A percentile compares a stretch with the other conserved stretches of the same genome.
Evolutionary conservation across 1,140 invertebrate species (phyloP).

Genomic region (Lordiphosa stackelbergi): DNA sequence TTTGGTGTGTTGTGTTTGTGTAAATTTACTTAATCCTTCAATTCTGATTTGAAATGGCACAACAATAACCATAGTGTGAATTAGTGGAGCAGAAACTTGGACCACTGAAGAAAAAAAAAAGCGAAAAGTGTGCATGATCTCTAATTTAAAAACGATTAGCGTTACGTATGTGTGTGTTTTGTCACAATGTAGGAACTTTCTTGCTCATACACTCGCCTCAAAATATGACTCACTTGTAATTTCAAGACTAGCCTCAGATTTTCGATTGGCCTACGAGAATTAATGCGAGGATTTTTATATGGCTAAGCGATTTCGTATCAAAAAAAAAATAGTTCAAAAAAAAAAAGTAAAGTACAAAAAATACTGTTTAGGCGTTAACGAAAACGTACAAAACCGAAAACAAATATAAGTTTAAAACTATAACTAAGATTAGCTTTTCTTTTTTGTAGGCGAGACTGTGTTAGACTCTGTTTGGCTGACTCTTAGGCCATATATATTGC

Average conservation of each 20-base stretch:
- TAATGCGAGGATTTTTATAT: conserved; percentile 1
- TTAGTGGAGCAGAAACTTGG: background rate
- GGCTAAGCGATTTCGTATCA: background rate
- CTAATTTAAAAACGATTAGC: conserved; percentile 11
- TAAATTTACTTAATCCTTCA: conserved; percentile 39
- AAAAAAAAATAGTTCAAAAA: conserved; percentile 28
- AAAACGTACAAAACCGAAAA: conserved; percentile 14
- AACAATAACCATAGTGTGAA: background rate
- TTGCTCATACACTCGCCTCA: conserved; percentile 16
- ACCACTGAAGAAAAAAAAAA: no score
- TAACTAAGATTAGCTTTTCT: conserved; percentile 16
- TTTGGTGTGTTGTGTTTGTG: conserved; percentile 7
- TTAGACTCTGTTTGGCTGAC: no score
- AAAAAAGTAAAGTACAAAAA: conserved; percentile 55
- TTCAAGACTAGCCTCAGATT: conserved; percentile 43
- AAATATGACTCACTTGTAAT: conserved; percentile 29
- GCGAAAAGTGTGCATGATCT: no score
- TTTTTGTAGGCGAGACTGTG: conserved; percentile 23
- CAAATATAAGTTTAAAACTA: conserved; percentile 25
- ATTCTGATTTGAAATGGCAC: conserved; percentile 48
- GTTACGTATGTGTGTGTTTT: conserved; percentile 1
- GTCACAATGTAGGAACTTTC: conserved; percentile 29
- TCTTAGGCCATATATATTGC: background rate
- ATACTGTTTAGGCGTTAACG: conserved; percentile 57
- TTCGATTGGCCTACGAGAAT: conserved; percentile 8